phyloP scores from a whole-genome alignment of 2,113 vertebrate genomes.

The Oostethus manadensis region DNA sequence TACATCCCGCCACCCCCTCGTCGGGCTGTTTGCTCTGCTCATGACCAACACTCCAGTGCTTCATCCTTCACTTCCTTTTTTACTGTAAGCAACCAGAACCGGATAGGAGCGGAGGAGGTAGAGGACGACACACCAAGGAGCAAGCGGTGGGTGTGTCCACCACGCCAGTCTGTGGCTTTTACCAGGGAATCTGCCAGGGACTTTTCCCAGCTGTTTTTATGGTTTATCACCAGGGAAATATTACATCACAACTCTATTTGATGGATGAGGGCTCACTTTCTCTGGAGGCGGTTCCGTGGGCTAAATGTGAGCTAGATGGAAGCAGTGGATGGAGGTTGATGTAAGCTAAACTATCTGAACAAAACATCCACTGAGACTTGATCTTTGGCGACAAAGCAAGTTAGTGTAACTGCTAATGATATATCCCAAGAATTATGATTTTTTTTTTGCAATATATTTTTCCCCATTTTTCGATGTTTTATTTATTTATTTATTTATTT shows the following conservation, averaged over 20 bases:
- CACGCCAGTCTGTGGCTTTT: slow-evolving; percentile 61
- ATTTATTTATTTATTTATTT: no score
- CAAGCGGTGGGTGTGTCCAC: slow-evolving; percentile 61
- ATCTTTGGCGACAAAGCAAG: no score
- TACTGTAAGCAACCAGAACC: slow-evolving; percentile 66
- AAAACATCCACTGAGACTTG: no score
- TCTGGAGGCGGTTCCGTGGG: neutral
- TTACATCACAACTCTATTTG: slow-evolving; percentile 32
- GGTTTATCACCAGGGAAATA: slow-evolving; percentile 51
- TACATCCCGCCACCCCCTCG: slow-evolving; percentile 59
- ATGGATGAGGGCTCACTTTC: slow-evolving; percentile 40
- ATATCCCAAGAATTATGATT: no score
- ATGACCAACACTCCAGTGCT: slow-evolving; percentile 29
- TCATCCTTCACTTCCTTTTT: slow-evolving; percentile 41
- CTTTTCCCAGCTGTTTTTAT: slow-evolving; percentile 57
- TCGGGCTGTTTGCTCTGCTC: slow-evolving; percentile 53
- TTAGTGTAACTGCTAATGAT: no score
- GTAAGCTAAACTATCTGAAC: no score
- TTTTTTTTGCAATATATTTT: no score
- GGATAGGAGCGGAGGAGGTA: slow-evolving; percentile 45
- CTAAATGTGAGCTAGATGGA: no score
- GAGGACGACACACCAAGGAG: slow-evolving; percentile 52
- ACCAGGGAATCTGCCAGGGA: slow-evolving; percentile 42
- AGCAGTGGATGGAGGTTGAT: no score
- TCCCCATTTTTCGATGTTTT: no score